A percentile compares a stretch with the other conserved stretches of the same genome.
Conservation (phyloP, 2,113 vertebrate genomes). For the Zapus hudsonius region DNA sequence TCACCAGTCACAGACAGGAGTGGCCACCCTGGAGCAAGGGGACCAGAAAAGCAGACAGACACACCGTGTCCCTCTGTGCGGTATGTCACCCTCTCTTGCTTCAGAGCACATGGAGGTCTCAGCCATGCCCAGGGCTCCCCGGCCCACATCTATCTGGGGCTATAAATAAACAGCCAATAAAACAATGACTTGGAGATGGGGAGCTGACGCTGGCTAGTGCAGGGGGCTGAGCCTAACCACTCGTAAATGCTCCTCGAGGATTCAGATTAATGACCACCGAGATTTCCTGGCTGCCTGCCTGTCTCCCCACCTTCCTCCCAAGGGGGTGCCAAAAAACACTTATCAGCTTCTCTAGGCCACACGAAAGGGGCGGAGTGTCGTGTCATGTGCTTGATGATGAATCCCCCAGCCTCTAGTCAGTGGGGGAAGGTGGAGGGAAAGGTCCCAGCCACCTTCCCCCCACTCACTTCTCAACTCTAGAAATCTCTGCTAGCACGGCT, state of each 20-base stretch:
- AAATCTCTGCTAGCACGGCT: background rate
- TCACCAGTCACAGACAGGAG: background rate
- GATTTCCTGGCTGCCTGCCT: slow-evolving; percentile 69
- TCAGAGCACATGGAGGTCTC: background rate
- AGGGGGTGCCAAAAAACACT: slow-evolving; percentile 65
- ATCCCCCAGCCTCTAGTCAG: accelerated
- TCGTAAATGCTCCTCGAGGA: slow-evolving; percentile 75
- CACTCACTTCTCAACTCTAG: background rate
- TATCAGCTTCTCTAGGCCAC: background rate
- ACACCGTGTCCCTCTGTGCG: background rate
- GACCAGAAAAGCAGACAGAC: background rate
- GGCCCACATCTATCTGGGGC: background rate
- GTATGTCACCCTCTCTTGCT: background rate
- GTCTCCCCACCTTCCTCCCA: slow-evolving; percentile 69
- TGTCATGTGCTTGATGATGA: too few species aligned
- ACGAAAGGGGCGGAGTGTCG: background rate
- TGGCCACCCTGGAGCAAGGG: accelerated
- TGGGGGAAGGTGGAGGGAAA: background rate
- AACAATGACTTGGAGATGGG: slow-evolving; percentile 51
- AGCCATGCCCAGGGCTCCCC: background rate
- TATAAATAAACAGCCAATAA: slow-evolving; percentile 63
- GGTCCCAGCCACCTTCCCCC: accelerated
- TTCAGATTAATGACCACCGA: slow-evolving; percentile 69
- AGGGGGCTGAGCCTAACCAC: slow-evolving; percentile 36
- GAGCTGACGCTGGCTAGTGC: background rate